Evolutionary conservation across 1,140 invertebrate genomes (phyloP).

Genomic region (Pseudachorutes palmiensis): DNA sequence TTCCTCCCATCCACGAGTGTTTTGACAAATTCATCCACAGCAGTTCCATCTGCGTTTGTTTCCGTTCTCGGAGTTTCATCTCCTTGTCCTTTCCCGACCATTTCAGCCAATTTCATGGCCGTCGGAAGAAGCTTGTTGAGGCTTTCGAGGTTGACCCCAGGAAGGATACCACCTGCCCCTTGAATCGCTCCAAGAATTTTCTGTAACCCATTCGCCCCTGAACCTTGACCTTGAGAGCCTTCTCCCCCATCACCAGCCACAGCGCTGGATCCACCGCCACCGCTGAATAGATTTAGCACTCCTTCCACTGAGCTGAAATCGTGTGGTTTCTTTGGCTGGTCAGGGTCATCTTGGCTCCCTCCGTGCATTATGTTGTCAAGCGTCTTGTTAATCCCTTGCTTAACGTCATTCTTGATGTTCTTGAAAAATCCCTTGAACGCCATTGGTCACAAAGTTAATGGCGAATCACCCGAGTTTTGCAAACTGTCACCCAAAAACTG

Average conservation of each 20-base stretch:
- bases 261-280: conserved; percentile 15
- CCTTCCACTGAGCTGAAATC: conserved; percentile 19
- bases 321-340: neutral
- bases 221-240: neutral
- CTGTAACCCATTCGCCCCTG: neutral
- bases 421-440: conserved; percentile 31
- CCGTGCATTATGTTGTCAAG: conserved; percentile 10
- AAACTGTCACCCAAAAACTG: too few relatives aligned
- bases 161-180: conserved; percentile 17
- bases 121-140: conserved; percentile 16
- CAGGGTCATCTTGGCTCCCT: neutral
- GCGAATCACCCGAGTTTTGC: too few relatives aligned
- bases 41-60: conserved; percentile 22
- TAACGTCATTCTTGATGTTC: conserved; percentile 25
- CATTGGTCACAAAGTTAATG: conserved; percentile 5
- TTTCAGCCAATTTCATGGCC: conserved; percentile 24
- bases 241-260: neutral
- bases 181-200: conserved; percentile 16
- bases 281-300: conserved; percentile 14
- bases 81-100: conserved; percentile 22
- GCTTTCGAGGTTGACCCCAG: neutral
- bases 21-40: conserved; percentile 19
- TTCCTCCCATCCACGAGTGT: conserved; percentile 26
- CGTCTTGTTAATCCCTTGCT: conserved; percentile 16
- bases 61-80: conserved; percentile 24